phyloP scores from a whole-genome alignment of 2,888 invertebrate species.

The Aspidapion aeneum region DNA sequence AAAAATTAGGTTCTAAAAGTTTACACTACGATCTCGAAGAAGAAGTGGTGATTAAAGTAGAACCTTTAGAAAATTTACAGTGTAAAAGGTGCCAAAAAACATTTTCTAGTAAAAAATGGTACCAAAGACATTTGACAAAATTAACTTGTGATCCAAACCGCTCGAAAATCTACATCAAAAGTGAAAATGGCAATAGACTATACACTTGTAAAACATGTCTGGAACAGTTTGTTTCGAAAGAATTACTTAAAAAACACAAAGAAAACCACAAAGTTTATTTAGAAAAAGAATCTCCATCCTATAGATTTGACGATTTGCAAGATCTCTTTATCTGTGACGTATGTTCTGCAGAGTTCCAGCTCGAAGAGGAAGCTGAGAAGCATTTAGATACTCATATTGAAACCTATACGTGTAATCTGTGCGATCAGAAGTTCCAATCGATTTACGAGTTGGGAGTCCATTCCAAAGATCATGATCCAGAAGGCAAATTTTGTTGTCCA shows the following conservation, averaged over 20 bases:
- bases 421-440: slow-evolving; percentile 6
- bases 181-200: slow-evolving; percentile 15
- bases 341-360: slow-evolving; percentile 15
- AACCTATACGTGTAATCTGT: slow-evolving; percentile 9
- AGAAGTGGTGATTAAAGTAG: neutral
- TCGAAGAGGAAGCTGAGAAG: slow-evolving; percentile 11
- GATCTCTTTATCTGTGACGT: slow-evolving; percentile 18
- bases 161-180: neutral
- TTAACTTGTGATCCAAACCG: neutral
- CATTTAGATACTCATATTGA: slow-evolving; percentile 12
- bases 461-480: slow-evolving; percentile 10
- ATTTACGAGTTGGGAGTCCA: slow-evolving; percentile 17
- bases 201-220: slow-evolving; percentile 16
- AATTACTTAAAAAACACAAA: neutral
- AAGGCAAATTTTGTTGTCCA: slow-evolving; percentile 15
- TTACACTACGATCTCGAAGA: too few relatives aligned
- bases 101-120: neutral
- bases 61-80: neutral
- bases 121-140: neutral
- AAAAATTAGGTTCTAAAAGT: too few relatives aligned
- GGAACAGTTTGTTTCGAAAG: neutral
- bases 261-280: slow-evolving; percentile 43
- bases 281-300: slow-evolving; percentile 17
- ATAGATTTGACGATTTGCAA: slow-evolving; percentile 16
- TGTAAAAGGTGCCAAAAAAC: neutral